Evolutionary conservation across 2,113 vertebrate species (phyloP), one percentile per base, ranked within the genome.

Genomic region (Balaeniceps rex): DNA sequence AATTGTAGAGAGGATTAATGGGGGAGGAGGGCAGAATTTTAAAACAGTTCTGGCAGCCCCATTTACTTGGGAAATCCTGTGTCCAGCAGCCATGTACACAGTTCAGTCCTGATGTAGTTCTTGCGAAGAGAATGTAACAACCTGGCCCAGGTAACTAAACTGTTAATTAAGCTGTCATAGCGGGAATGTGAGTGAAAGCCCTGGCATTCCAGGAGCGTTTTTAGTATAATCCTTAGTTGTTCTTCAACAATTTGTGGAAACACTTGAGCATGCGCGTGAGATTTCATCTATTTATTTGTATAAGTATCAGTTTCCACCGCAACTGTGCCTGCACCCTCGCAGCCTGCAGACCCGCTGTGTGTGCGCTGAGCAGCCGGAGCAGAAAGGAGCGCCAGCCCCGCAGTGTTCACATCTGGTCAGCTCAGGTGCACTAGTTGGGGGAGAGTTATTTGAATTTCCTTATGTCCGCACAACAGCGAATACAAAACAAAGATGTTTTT

Each of bases 21-120:
- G n/a, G 65, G 52, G 28, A 90, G 71, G 24, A 92, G 65, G 17
- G 61, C 38, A 66, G 42, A 49, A 65, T 44, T 96, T 71, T 81
- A 52, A 63, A 74, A 29, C 49, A 7, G 17, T 72, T 87, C 75
- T 74, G 70, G 49, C 71, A 80, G 11, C n/a, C 24, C 22, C 22
- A 5, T 81, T 85, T 77, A 7, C 21, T 40, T 28, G 61, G 54
- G 44, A 77, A 74, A 65, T 85, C 46, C 51, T 71, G 14, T 40
- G 34, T 76, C 87, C 77, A 65, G 61, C 81, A 93, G n/a, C 36
- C 0, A 0, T 31, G 14, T 60, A 17, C 24, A 34, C 0, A 1
- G 22, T 54, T 66, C 14, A 4, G 72, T 66, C 26, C 72, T 47
- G 65, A 34, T 60, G 49, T 11, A 36, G 42, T 29, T 87, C 42